phyloP scores from a whole-genome alignment of 2,797 vertebrate species.

The Lepilemur ruficaudatus region DNA sequence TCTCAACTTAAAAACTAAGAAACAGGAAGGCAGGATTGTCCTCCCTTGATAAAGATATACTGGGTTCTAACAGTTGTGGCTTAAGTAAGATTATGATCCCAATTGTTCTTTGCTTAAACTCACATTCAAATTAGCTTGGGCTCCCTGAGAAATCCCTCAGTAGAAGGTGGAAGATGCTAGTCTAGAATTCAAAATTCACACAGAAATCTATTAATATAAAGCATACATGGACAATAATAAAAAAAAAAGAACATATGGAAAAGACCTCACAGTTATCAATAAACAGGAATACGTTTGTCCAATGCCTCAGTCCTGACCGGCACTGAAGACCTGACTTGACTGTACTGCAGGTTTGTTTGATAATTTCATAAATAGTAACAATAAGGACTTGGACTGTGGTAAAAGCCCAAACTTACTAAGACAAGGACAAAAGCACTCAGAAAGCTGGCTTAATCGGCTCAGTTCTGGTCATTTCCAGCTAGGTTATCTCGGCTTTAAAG shows the following conservation, averaged over 20 bases:
- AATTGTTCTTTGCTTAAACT: slow-evolving; percentile 28
- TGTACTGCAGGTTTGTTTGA: not conserved
- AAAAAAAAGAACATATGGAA: not conserved
- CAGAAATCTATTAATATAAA: not conserved
- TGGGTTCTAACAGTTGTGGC: not conserved
- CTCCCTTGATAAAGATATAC: not conserved
- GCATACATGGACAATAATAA: not conserved
- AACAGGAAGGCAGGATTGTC: not conserved
- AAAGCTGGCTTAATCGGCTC: slow-evolving; percentile 54
- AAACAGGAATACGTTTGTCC: not conserved
- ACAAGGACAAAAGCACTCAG: slow-evolving; percentile 40
- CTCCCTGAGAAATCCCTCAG: not conserved
- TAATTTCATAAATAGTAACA: not conserved
- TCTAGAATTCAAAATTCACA: slow-evolving; percentile 46
- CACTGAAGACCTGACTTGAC: not conserved
- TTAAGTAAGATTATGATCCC: not conserved
- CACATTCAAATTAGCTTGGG: not conserved
- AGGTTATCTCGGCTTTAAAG: slow-evolving; percentile 60
- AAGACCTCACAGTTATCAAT: not conserved
- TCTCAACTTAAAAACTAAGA: not conserved
- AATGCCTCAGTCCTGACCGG: not conserved
- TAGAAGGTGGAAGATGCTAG: not conserved
- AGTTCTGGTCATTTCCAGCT: slow-evolving; percentile 38
- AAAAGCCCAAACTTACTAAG: not conserved
- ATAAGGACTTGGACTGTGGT: not conserved